phyloP scores from a whole-genome alignment of 1,140 invertebrate genomes.

The Chelonus insularis region DNA sequence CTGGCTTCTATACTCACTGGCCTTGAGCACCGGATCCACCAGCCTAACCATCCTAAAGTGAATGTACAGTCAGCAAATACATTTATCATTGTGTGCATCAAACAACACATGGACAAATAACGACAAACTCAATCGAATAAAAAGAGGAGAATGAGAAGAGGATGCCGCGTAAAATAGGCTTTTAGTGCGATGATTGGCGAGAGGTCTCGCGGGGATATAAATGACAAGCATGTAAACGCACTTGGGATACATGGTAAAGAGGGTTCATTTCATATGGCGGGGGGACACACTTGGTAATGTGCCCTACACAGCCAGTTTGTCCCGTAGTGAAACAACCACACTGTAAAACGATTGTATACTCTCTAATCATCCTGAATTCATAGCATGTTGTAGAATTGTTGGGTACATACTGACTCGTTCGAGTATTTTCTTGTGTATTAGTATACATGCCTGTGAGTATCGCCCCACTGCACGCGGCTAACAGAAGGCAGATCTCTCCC shows the following conservation, averaged over 20 bases:
- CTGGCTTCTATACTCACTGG: no score
- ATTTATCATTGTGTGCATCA: not conserved
- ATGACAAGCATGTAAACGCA: conserved; percentile 28
- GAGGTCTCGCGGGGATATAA: conserved; percentile 26
- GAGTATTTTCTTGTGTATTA: conserved; percentile 11
- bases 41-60: no score
- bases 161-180: conserved; percentile 22
- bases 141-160: conserved; percentile 5
- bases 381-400: conserved; percentile 13
- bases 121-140: conserved; percentile 18
- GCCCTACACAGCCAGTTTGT: conserved; percentile 34
- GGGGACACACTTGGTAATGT: conserved; percentile 9
- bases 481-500: conserved; percentile 62
- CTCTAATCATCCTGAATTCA: conserved; percentile 24
- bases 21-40: no score
- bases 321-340: conserved; percentile 19
- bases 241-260: no score
- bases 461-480: conserved; percentile 54
- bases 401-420: conserved; percentile 10
- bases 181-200: conserved; percentile 24
- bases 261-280: no score
- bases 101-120: conserved; percentile 22
- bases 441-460: conserved; percentile 41
- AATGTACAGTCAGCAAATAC: not conserved
- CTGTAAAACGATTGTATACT: conserved; percentile 11